A percentile compares a stretch with the other conserved stretches of the same genome.
phyloP scores from a whole-genome alignment of 2,888 invertebrate species.

The Cephus sareptanus region DNA sequence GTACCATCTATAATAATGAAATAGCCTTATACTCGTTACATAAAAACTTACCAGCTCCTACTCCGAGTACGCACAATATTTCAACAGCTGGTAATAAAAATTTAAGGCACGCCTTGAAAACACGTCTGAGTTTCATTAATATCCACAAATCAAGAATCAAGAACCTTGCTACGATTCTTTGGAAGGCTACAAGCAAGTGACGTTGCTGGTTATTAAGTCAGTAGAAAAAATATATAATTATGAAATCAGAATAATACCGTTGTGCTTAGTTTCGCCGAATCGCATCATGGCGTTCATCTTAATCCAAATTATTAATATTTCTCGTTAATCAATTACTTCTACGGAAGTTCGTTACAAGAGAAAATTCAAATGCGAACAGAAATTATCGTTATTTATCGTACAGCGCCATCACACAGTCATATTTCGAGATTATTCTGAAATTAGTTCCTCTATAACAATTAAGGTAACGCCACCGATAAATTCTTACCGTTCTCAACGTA shows the following conservation, averaged over 20 bases:
- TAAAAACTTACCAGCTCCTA: slow-evolving; percentile 37
- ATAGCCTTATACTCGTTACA: neutral
- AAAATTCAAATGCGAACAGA: neutral
- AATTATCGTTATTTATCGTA: neutral
- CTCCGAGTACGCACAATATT: slow-evolving; percentile 27
- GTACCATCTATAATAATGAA: neutral
- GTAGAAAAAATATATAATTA: neutral
- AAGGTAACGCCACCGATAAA: neutral
- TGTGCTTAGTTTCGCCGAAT: neutral
- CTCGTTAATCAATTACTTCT: neutral
- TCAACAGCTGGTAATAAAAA: slow-evolving; percentile 30
- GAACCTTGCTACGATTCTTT: neutral
- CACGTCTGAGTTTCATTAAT: slow-evolving; percentile 29
- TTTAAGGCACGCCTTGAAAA: slow-evolving; percentile 20
- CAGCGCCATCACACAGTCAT: neutral
- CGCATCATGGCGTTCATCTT: neutral
- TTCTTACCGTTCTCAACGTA: neutral
- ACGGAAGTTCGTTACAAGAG: neutral
- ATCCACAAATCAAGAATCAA: slow-evolving; percentile 45
- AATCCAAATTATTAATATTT: neutral
- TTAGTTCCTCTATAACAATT: neutral
- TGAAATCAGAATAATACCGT: neutral
- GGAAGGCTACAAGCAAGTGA: neutral
- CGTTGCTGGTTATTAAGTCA: neutral
- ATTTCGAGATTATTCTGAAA: neutral